Conservation (phyloP, 2,113 vertebrate species). For the Archilochus colubris region DNA sequence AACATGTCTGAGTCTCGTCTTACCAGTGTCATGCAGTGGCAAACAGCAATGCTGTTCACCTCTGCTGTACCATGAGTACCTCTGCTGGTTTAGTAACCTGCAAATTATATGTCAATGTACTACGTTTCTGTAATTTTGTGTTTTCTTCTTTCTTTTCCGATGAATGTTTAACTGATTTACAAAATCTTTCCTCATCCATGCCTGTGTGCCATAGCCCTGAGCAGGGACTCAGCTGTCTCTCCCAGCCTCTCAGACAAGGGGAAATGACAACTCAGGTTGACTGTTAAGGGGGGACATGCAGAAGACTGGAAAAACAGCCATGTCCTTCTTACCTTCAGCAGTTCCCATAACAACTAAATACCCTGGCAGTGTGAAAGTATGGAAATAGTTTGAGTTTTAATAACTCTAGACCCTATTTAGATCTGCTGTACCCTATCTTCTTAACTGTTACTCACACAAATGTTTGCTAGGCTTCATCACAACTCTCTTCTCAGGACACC, state of each 20-base stretch:
- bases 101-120: neutral
- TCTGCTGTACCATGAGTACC: neutral
- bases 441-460: neutral
- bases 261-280: neutral
- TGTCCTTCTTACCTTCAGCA: too few species aligned
- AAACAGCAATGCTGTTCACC: neutral
- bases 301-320: rapidly evolving
- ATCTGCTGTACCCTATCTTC: neutral
- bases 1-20: neutral
- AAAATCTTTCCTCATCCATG: neutral
- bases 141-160: neutral
- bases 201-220: rapidly evolving
- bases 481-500: neutral
- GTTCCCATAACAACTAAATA: neutral
- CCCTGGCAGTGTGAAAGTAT: neutral
- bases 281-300: neutral
- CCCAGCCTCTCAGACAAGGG: neutral
- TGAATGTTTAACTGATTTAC: neutral
- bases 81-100: neutral
- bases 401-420: neutral
- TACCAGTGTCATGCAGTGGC: rapidly evolving
- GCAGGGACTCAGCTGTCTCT: neutral
- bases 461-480: neutral
- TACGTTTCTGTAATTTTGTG: rapidly evolving
- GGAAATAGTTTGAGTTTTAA: neutral